These are phyloP conservation scores for Capitulum mitella DNA, from an alignment of 2,888 invertebrate species.

Conservation along the genomic window DNA sequence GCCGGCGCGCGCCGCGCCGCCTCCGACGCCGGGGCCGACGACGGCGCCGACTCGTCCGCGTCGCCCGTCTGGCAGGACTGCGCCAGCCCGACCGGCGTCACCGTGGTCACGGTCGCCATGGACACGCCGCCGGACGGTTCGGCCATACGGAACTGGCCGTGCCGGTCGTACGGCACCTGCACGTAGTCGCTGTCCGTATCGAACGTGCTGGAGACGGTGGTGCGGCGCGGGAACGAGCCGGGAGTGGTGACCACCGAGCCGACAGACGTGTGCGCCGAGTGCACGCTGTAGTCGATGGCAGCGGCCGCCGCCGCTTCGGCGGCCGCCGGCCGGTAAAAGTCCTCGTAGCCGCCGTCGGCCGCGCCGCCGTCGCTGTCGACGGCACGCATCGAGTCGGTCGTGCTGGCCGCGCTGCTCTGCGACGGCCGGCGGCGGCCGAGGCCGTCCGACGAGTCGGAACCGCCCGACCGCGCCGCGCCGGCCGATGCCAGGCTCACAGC, in stretches of 20 bases:
- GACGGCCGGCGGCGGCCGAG: background rate
- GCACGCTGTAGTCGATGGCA: constrained; percentile 35
- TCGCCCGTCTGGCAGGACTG: constrained; percentile 32
- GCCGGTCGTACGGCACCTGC: constrained; percentile 51
- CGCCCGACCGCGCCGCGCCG: too few species aligned
- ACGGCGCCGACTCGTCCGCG: constrained; percentile 29
- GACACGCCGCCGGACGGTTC: constrained; percentile 34
- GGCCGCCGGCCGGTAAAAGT: constrained; percentile 23
- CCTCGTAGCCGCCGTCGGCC: background rate
- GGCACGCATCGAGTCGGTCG: constrained; percentile 10
- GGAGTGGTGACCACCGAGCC: constrained; percentile 27
- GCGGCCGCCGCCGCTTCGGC: background rate
- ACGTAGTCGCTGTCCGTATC: constrained; percentile 88
- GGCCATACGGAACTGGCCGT: background rate
- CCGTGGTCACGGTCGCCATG: constrained; percentile 35
- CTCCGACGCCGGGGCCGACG: constrained; percentile 14
- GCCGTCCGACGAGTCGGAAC: too few species aligned
- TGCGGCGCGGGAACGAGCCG: constrained; percentile 35
- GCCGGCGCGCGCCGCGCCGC: too few species aligned
- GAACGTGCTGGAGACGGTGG: constrained; percentile 67
- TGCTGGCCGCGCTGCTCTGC: constrained; percentile 22
- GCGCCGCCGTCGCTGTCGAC: background rate
- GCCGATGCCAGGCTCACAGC: constrained; percentile 31
- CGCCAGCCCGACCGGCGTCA: constrained; percentile 34
- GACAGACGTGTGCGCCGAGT: constrained; percentile 34